Base-by-base conservation (phyloP, 2,797 vertebrate species). In the Lepilemur septentrionalis region DNA sequence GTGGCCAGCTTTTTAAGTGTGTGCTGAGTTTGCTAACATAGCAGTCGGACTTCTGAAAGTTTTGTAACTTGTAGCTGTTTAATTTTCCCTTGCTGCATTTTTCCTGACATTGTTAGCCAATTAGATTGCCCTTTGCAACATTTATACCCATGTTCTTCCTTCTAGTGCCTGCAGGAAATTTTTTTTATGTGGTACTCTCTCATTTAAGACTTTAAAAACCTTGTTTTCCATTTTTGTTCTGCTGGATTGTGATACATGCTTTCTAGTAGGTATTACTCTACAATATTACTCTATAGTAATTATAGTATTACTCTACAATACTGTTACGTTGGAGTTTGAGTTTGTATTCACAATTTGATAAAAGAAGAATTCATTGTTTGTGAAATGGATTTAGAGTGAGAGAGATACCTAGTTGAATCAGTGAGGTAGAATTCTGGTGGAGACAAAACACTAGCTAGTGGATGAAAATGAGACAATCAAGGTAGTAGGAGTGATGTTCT, bases 321-420 rank as follows among this genome's bases (percentile, higher is more conserved):
- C 55, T 75, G n/a, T 79, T 82, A 80, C 7, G 70, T 12, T 48
- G 30, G 32, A 46, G 25, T 87, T 92, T 78, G 84, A 88, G 73
- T 89, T 78, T 76, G 63, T 65, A 73, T 85, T 97, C 59, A 83
- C 20, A 80, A 65, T 94, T 61, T 20, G 61, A 46, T 79, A 83
- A 41, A 81, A 80, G 52, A 93, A 81, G 52, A 93, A 81, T 69
- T 72, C 32, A 76, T 76, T 89, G 30, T 89, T 82, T 83, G 50
- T 91, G 46, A 91, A 32, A 35, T n/a, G 20, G 50, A 72, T 63
- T 59, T 95, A 52, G 87, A 84, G 57, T 43, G n/a, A 61, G 50
- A 78, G 12, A 55, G 50, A 30, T 5, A 65, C 46, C n/a, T 57
- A 59, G 11, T 91, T 93, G 80, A 50, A 20, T 70, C 41, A 22